phyloP scores from a whole-genome alignment of 2,113 vertebrate genomes.

The Microcebus lehilahytsara region DNA sequence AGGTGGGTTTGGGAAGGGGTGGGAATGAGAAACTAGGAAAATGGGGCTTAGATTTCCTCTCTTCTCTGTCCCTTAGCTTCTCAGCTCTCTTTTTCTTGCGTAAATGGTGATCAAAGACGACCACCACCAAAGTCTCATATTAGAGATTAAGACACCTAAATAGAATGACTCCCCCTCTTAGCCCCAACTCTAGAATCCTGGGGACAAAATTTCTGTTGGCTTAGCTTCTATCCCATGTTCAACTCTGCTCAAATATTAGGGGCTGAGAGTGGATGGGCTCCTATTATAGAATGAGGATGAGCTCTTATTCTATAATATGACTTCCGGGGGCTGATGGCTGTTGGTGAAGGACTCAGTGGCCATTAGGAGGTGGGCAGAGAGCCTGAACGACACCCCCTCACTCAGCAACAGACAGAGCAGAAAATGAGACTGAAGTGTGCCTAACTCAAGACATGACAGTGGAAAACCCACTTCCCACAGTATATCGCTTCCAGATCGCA shows the following conservation, averaged over 20 bases:
- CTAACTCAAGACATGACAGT: neutral
- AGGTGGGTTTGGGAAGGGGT: neutral
- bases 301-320: neutral
- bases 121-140: neutral
- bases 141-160: neutral
- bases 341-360: neutral
- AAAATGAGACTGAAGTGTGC: neutral
- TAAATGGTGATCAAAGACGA: neutral
- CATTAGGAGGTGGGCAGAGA: neutral
- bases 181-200: neutral
- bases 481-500: neutral
- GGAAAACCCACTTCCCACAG: neutral
- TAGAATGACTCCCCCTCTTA: neutral
- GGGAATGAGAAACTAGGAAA: neutral
- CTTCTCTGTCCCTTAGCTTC: neutral
- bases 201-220: neutral
- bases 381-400: neutral
- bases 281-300: no score
- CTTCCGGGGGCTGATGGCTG: neutral
- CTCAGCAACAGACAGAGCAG: neutral
- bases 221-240: neutral
- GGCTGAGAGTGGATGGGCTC: neutral
- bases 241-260: neutral
- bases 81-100: rapidly evolving
- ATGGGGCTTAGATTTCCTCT: rapidly evolving